Evolutionary conservation across 1,140 invertebrate genomes (phyloP).

Genomic region (Camponotus pennsylvanicus): DNA sequence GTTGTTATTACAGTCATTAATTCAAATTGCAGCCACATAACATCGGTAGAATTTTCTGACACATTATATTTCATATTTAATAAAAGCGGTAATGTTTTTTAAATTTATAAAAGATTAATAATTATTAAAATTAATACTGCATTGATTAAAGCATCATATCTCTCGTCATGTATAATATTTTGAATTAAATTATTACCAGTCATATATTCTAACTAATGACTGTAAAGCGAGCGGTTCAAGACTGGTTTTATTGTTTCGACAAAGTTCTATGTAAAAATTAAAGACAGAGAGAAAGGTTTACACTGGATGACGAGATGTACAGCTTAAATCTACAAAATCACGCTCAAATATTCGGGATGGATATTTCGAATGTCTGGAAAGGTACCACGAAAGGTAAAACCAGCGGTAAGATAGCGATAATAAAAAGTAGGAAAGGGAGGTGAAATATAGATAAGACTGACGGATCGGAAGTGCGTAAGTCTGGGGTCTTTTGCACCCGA

Average conservation of each 20-base stretch:
- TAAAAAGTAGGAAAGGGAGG: neutral
- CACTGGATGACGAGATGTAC: neutral
- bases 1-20: neutral
- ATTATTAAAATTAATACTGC: no score
- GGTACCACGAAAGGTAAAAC: neutral
- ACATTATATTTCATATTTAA: no score
- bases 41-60: neutral
- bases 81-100: no score
- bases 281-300: neutral
- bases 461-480: constrained; percentile 75
- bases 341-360: no score
- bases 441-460: neutral
- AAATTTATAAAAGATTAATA: neutral
- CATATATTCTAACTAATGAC: neutral
- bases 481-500: constrained; percentile 36
- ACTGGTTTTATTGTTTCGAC: neutral
- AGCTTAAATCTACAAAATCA: neutral
- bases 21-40: neutral
- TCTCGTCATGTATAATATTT: neutral
- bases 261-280: neutral
- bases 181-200: neutral
- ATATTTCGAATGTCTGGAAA: neutral
- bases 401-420: neutral
- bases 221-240: neutral
- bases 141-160: no score